Evolutionary conservation across 2,113 vertebrate species (phyloP).

Genomic region (Delphinus delphis): DNA sequence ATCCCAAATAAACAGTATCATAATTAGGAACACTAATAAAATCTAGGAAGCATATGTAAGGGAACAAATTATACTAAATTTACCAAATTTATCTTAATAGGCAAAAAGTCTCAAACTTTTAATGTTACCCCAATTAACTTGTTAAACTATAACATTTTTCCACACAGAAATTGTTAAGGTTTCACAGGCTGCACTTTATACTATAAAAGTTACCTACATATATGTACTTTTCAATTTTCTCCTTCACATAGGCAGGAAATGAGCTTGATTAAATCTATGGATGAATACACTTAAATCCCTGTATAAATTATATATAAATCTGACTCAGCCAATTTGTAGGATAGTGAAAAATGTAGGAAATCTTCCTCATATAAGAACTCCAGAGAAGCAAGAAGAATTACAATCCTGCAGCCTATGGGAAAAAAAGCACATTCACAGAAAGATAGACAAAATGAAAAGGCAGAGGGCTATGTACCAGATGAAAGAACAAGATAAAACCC

Average conservation of each 20-base stretch:
- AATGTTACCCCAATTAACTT: constrained; percentile 54
- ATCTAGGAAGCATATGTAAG: constrained; percentile 13
- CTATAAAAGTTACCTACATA: constrained; percentile 1
- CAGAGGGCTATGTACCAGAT: too few relatives aligned
- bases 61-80: not conserved
- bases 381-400: not conserved
- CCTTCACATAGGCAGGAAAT: constrained; percentile 33
- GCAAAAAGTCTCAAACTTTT: constrained; percentile 28
- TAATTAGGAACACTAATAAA: constrained; percentile 45
- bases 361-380: constrained; percentile 23
- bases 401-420: too few relatives aligned
- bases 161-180: constrained; percentile 11
- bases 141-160: constrained; percentile 50
- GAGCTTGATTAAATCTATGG: not conserved
- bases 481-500: too few relatives aligned
- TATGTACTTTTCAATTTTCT: constrained; percentile 14
- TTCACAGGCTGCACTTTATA: constrained; percentile 18
- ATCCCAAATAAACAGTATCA: constrained; percentile 46
- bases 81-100: constrained; percentile 49
- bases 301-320: not conserved
- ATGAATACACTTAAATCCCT: constrained; percentile 43
- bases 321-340: constrained; percentile 30
- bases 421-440: too few relatives aligned
- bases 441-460: too few relatives aligned
- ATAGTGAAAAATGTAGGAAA: not conserved